Conservation (phyloP, 2,888 invertebrate species). For the Rhaphigaster nebulosa region DNA sequence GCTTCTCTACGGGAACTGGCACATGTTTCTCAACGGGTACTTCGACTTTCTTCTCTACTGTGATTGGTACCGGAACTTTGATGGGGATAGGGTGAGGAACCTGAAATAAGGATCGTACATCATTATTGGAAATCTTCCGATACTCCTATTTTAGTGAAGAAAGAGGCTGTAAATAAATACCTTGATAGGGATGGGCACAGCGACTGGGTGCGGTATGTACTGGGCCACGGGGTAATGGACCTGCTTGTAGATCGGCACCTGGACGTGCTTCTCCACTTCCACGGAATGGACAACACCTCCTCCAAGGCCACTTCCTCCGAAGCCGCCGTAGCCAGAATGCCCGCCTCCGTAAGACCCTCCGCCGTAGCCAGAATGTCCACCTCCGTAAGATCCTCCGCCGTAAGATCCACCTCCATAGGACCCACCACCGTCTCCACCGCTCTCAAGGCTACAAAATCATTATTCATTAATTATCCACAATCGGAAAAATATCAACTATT, state of each 20-base stretch:
- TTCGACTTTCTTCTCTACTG: constrained; percentile 66
- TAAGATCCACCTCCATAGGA: constrained; percentile 46
- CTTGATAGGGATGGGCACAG: constrained; percentile 65
- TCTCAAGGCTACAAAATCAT: not conserved
- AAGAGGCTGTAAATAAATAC: constrained; percentile 53
- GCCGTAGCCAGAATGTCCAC: constrained; percentile 33
- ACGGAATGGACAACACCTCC: constrained; percentile 61
- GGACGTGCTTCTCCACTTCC: constrained; percentile 63
- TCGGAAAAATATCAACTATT: not conserved
- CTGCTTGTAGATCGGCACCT: constrained; percentile 63
- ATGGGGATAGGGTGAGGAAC: constrained; percentile 65
- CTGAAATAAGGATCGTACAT: constrained; percentile 35
- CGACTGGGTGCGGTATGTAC: constrained; percentile 64
- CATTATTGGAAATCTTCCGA: not conserved
- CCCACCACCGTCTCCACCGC: constrained; percentile 9
- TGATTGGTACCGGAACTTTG: constrained; percentile 66
- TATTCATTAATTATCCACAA: not conserved
- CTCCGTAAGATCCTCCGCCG: constrained; percentile 17
- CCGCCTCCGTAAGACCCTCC: not conserved
- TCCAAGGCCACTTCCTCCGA: constrained; percentile 26
- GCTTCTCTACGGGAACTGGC: constrained; percentile 66
- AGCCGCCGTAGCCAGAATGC: constrained; percentile 47
- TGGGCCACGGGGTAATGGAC: constrained; percentile 62
- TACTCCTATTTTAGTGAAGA: not conserved
- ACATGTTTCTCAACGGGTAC: constrained; percentile 66